Percentiles rank a stretch among this genome's conserved stretches.
Conservation (phyloP, 2,113 vertebrate genomes). For the Ardeotis arabs region DNA sequence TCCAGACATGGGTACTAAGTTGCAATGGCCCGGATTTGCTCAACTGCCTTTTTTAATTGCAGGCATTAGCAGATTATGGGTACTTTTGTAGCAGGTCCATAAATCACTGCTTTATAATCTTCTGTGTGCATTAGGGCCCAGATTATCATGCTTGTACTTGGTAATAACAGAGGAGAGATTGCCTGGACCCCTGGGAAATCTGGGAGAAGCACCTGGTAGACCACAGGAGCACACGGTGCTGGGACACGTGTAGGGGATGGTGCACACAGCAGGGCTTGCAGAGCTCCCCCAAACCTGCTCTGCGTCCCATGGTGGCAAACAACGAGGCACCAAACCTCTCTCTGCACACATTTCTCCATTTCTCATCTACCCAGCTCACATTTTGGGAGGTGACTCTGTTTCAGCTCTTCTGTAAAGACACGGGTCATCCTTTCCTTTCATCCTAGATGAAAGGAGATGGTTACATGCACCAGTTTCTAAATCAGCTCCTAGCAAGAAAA, state of each 20-base stretch:
- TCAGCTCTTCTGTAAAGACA: not conserved
- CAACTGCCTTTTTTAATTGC: constrained; percentile 13
- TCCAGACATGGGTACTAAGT: not conserved
- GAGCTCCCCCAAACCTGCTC: not conserved
- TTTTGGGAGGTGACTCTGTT: not conserved
- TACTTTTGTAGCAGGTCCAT: not conserved
- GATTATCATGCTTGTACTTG: constrained; percentile 38
- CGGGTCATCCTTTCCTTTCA: constrained; percentile 48
- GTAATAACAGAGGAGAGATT: constrained; percentile 33
- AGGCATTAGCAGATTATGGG: constrained; percentile 10
- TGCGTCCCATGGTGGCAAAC: rapidly evolving
- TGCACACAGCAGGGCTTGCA: not conserved
- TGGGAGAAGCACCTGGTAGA: not conserved
- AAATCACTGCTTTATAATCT: constrained; percentile 44
- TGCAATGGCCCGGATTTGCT: not conserved
- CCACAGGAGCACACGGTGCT: not conserved
- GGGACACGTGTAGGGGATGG: not conserved
- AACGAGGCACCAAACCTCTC: not conserved
- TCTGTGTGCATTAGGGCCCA: not conserved
- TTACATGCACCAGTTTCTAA: constrained; percentile 51
- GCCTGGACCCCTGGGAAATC: constrained; percentile 5
- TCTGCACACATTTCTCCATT: rapidly evolving
- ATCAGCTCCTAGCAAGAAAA: constrained; percentile 26
- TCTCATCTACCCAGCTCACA: not conserved
- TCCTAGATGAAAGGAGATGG: constrained; percentile 61